Evolutionary conservation across 2,797 vertebrate species (phyloP).

Genomic region (Nannoperca obscura): DNA sequence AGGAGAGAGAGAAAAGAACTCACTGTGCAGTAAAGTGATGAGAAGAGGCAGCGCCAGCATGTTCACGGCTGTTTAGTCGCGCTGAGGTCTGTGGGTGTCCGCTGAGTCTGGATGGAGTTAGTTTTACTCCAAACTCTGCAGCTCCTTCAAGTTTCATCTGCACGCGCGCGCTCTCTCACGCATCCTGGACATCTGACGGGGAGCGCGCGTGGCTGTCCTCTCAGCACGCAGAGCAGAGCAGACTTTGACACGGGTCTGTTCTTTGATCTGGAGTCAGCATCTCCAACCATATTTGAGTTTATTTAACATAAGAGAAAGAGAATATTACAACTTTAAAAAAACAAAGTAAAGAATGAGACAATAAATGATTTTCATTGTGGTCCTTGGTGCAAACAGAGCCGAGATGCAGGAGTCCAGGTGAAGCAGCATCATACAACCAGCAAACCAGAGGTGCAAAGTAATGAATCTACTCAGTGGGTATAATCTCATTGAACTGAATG

Average conservation of each 20-base stretch:
- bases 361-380: neutral
- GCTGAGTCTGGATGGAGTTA: conserved; percentile 22
- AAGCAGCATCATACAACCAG: neutral
- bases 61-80: conserved; percentile 37
- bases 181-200: conserved; percentile 34
- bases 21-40: conserved; percentile 70
- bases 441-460: neutral
- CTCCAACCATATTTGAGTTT: too few relatives aligned
- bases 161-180: conserved; percentile 12
- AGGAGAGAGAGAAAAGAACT: conserved; percentile 48
- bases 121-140: conserved; percentile 46
- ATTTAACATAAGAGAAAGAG: neutral
- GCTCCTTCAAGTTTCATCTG: conserved; percentile 49
- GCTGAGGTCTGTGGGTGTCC: conserved; percentile 10
- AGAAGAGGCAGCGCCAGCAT: conserved; percentile 67
- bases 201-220: conserved; percentile 24
- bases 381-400: neutral
- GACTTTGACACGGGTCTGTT: neutral
- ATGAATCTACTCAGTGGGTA: neutral
- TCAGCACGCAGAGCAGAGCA: neutral
- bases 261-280: too few relatives aligned
- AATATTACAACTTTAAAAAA: neutral
- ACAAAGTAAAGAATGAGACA: neutral
- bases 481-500: too few relatives aligned
- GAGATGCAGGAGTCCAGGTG: neutral